Evolutionary conservation across 2,888 invertebrate species (phyloP).

Genomic region (Agrotis puta): DNA sequence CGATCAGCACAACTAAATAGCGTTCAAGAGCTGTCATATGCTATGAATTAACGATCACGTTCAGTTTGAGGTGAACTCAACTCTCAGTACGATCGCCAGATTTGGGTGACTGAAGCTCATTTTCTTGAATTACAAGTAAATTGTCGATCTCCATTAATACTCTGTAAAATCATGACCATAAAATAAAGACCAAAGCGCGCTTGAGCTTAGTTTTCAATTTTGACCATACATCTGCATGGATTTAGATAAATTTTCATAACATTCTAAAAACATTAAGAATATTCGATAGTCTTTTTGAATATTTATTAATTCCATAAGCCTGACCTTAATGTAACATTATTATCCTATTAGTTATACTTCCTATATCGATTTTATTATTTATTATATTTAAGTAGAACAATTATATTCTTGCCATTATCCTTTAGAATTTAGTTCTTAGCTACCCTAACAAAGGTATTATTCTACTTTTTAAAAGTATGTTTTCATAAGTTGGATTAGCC

Average conservation of each 20-base stretch:
- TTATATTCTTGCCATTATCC: constrained; percentile 48
- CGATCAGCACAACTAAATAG: background rate
- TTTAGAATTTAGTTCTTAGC: constrained; percentile 28
- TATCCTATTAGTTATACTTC: constrained; percentile 19
- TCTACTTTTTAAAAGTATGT: constrained; percentile 23
- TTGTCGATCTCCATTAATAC: background rate
- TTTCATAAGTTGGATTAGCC: constrained; percentile 18
- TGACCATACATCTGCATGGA: constrained; percentile 33
- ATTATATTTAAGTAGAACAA: constrained; percentile 51
- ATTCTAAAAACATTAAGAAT: constrained; percentile 24
- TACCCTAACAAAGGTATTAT: constrained; percentile 55
- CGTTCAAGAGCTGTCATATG: background rate
- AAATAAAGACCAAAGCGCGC: background rate
- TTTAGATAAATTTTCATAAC: constrained; percentile 13
- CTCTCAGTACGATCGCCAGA: too few species aligned
- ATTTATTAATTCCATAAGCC: constrained; percentile 11
- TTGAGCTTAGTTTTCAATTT: background rate
- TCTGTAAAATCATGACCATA: background rate
- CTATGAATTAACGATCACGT: background rate
- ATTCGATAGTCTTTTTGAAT: constrained; percentile 19
- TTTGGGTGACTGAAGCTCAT: background rate
- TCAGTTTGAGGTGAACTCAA: background rate
- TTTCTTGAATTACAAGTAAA: background rate
- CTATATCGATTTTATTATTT: constrained; percentile 42
- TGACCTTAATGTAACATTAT: constrained; percentile 30